Evolutionary conservation across 2,888 invertebrate species (phyloP).

Genomic region (Antheraea yamamai): DNA sequence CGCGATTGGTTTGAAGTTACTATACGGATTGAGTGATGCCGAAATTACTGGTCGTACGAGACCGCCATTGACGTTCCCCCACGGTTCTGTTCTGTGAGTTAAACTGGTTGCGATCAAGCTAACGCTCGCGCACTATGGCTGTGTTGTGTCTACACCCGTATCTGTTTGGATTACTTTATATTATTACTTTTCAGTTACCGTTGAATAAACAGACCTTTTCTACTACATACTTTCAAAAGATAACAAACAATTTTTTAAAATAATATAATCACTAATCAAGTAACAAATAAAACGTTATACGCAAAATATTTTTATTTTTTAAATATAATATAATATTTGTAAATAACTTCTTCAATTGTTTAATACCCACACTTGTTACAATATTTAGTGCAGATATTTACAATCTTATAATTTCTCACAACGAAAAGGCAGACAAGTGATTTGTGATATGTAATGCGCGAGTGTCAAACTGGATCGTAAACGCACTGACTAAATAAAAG

Average conservation of each 20-base stretch:
- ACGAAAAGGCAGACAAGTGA: not conserved
- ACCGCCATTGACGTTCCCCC: constrained; percentile 60
- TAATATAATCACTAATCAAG: no score
- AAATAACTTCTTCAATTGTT: not conserved
- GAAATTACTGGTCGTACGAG: constrained; percentile 49
- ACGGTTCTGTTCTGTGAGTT: constrained; percentile 59
- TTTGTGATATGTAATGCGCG: constrained; percentile 32
- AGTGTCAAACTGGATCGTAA: constrained; percentile 68
- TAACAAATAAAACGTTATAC: no score
- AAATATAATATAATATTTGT: not conserved
- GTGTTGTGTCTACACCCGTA: not conserved
- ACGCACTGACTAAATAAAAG: constrained; percentile 73
- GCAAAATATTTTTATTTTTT: no score
- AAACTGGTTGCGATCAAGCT: constrained; percentile 67
- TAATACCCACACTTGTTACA: not conserved
- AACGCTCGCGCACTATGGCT: constrained; percentile 27
- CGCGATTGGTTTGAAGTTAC: constrained; percentile 53
- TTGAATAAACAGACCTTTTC: not conserved
- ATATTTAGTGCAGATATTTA: not conserved
- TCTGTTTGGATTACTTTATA: not conserved
- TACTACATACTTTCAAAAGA: not conserved
- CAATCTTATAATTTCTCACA: not conserved
- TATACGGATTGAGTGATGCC: constrained; percentile 54
- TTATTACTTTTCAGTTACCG: not conserved
- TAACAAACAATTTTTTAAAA: not conserved